A percentile compares a stretch with the other conserved stretches of the same genome.
phyloP scores from a whole-genome alignment of 2,113 vertebrate species.

The Kobus ellipsiprymnus region DNA sequence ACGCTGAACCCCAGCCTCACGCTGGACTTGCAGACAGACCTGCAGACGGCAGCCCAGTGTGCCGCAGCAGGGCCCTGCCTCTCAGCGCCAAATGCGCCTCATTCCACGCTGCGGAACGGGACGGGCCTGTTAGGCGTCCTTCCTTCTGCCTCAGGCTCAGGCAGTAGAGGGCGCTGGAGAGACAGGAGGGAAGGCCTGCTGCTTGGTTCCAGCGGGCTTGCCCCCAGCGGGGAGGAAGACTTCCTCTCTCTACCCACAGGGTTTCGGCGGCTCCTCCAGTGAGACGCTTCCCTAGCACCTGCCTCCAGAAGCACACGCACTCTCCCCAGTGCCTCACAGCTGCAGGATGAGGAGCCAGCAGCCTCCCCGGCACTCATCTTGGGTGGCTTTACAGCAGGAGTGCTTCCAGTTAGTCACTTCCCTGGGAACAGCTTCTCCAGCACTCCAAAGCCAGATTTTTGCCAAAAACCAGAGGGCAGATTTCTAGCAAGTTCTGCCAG shows the following conservation, averaged over 20 bases:
- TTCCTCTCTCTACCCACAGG: not conserved
- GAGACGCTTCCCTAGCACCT: not conserved
- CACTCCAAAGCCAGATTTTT: not conserved
- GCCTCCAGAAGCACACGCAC: not conserved
- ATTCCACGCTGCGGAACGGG: fast-evolving
- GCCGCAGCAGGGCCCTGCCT: not conserved
- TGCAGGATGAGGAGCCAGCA: not conserved
- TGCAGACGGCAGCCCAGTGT: not conserved
- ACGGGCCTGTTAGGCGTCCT: not conserved
- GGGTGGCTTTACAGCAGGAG: not conserved
- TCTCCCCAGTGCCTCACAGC: not conserved
- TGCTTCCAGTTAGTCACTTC: not conserved
- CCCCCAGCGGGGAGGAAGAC: not conserved
- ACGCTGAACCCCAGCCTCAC: not conserved
- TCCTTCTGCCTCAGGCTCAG: not conserved
- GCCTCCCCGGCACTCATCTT: not conserved
- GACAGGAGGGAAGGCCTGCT: not conserved
- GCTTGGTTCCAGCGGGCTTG: not conserved
- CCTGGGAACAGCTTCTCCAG: not conserved
- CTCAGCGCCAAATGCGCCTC: not conserved
- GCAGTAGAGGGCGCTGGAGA: not conserved
- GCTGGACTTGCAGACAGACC: not conserved
- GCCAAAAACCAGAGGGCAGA: not conserved
- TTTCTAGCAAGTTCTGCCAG: not conserved
- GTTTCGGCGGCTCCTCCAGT: not conserved